Base-by-base conservation (phyloP, 2,888 invertebrate species). In the Anagyrus pseudococci region DNA sequence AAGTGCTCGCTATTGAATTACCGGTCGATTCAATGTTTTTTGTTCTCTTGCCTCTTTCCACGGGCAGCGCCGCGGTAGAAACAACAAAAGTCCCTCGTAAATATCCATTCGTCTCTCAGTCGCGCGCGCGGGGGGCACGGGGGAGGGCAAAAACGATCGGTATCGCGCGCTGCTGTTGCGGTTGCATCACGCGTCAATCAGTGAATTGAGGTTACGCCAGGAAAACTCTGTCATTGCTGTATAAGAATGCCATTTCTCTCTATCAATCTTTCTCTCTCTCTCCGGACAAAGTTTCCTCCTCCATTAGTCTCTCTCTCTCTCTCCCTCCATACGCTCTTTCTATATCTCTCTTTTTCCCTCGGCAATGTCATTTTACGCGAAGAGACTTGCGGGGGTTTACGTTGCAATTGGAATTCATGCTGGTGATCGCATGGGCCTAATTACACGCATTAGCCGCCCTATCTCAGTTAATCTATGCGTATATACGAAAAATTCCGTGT, bases 131-230 rank as follows among this genome's bases (percentile, higher is more conserved):
- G n/a, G n/a, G n/a, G n/a, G n/a, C n/a, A n/a, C n/a, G n/a, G n/a
- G n/a, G n/a, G n/a, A n/a, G 46, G 43, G 46, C 41, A 29, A 57
- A 60, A 64, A 53, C 53, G 53, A 60, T 64, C 58, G 54, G 52
- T 64, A 60, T 64, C 57, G 48, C 48, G 49, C 29, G 40, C 13
- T 2, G 15, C 20, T 46, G 20, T 8, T 37, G 40, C 19, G 22
- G 48, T 64, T 64, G 52, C 64, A 60, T 64, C 60, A 60, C 57
- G 44, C 57, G 40, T 60, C 64, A 57, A 60, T 64, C 63, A 54
- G 63, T 26, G 58, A 58, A 63, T 63, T 49, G 57, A 60, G 60
- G 64, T 64, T 64, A 58, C 60, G 46, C 33, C 52, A 56, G 53
- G 59, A 47, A 64, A 59, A 64, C 47, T 22, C 41, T 52, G 62